Evolutionary conservation across 2,888 invertebrate species (phyloP).

Genomic region (Eupithecia dodoneata): DNA sequence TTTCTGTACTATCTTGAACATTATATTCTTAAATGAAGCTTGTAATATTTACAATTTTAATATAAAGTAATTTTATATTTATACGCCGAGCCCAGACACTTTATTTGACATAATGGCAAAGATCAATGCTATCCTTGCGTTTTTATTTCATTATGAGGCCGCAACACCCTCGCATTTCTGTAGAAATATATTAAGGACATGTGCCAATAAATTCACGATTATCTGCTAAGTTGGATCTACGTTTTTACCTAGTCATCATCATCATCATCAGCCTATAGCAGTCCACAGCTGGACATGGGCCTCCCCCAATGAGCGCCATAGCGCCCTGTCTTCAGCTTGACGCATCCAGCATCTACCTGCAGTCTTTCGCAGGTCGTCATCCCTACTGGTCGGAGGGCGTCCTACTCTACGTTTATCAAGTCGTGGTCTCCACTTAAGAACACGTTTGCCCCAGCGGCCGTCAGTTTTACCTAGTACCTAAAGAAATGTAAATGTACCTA

Average conservation of each 20-base stretch:
- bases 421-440: too few relatives aligned
- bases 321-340: too few relatives aligned
- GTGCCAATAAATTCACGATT: slow-evolving; percentile 20
- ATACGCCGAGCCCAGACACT: background rate
- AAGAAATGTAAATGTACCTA: too few relatives aligned
- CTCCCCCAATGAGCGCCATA: too few relatives aligned
- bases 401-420: too few relatives aligned
- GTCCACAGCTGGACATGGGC: too few relatives aligned
- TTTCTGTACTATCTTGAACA: background rate
- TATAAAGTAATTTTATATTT: background rate
- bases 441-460: too few relatives aligned
- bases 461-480: too few relatives aligned
- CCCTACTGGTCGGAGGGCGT: too few relatives aligned
- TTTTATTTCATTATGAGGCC: background rate
- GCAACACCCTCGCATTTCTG: slow-evolving; percentile 9
- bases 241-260: background rate
- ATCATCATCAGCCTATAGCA: too few relatives aligned
- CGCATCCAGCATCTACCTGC: too few relatives aligned
- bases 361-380: too few relatives aligned
- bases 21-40: background rate
- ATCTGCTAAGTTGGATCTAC: slow-evolving; percentile 27
- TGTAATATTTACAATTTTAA: background rate
- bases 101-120: background rate
- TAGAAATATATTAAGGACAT: slow-evolving; percentile 7
- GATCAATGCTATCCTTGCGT: background rate